Evolutionary conservation across 23 tunicate species (phyloP), one percentile per base, ranked within the genome.

Genomic region (Clavelina lepadiformis): DNA sequence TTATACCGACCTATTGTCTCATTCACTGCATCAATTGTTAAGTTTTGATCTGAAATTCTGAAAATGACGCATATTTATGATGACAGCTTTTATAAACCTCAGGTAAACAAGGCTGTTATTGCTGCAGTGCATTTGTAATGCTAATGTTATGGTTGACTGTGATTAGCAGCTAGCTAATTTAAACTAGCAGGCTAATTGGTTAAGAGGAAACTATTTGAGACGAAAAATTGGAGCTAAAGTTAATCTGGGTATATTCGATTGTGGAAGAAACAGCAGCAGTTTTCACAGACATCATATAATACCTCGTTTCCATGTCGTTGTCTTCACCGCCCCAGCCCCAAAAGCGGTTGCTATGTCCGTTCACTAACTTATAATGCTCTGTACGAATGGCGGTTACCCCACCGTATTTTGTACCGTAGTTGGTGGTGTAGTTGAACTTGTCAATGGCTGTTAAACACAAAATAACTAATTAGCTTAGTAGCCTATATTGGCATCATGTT

Each of bases 261-360:
- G n/a, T n/a, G n/a, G n/a, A n/a, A n/a, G n/a, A n/a, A n/a, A n/a
- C n/a, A n/a, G n/a, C n/a, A n/a, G n/a, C n/a, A n/a, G n/a, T n/a
- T n/a, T n/a, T n/a, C 15, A 11, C 49, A 41, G 15, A 15, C 15
- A 11, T 41, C 11, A 41, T 15, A 15, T 54, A 18, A 65, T 23
- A 80, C 89, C 99, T 88, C 35, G 45, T 45, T 65, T 94, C 95
- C 99, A 94, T 94, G 53, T 86, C 96, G 53, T 94, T 88, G 56
- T 94, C 99, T 38, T 94, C 99, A 37, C 99, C 95, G 2, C 99
- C 99, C 99, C 99, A 94, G 2, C 99, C 99, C 99, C 99, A 94
- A 60, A 80, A 94, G 25, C 70, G 51, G 56, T 94, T 94, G 58
- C 86, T 71, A 68, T 86, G 83, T 25, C 99, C 99, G 32, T 94